Conservation (phyloP, 2,888 invertebrate genomes). For the Acleris emargana region DNA sequence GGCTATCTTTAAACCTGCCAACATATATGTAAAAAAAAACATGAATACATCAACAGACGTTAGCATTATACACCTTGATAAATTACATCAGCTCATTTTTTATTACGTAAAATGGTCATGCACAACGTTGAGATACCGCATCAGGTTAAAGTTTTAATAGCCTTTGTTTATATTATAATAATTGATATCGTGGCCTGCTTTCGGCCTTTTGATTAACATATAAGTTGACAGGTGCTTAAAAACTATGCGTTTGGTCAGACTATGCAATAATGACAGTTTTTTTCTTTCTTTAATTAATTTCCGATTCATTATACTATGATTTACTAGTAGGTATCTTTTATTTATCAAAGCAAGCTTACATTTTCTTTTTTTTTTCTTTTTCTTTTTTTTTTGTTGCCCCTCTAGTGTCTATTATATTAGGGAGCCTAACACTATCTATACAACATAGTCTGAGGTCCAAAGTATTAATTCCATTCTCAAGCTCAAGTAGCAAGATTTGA, state of each 20-base stretch:
- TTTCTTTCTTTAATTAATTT: no score
- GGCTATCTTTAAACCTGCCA: conserved; percentile 18
- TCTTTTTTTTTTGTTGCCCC: neutral
- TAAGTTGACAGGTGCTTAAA: conserved; percentile 5
- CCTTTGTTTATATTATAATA: neutral
- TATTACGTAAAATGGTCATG: neutral
- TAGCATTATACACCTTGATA: neutral
- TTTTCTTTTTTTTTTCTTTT: no score
- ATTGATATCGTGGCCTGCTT: neutral
- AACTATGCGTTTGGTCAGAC: neutral
- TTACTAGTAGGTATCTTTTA: no score
- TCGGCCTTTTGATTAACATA: conserved; percentile 1
- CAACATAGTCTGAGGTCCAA: neutral
- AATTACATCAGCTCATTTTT: neutral
- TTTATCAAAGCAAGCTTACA: no score
- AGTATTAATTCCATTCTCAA: conserved; percentile 27
- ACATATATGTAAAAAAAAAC: conserved; percentile 10
- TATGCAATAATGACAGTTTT: neutral
- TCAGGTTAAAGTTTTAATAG: neutral
- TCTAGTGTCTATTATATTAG: neutral
- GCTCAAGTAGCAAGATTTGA: conserved; percentile 21
- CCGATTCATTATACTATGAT: no score
- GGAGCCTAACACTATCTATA: neutral
- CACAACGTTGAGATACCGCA: no score
- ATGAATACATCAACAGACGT: neutral